Percentiles rank a stretch among this genome's conserved stretches.
These are phyloP conservation scores for Electrophaes corylata DNA, from an alignment of 2,888 invertebrate species.

Conservation along the genomic window DNA sequence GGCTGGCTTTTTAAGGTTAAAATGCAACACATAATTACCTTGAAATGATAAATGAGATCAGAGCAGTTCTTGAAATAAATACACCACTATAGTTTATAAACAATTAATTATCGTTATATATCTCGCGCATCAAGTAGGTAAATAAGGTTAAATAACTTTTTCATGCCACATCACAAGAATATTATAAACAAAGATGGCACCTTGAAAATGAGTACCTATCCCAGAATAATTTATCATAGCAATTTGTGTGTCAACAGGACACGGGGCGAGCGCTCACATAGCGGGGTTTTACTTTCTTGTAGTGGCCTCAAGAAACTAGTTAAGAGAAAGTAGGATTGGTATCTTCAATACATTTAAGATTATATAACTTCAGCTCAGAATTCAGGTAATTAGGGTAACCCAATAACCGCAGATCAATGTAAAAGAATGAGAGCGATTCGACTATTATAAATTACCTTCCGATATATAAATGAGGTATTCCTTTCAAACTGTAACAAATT, in stretches of 20 bases:
- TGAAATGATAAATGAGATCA: slow-evolving; percentile 22
- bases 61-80: background rate
- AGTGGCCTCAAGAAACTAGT: slow-evolving; percentile 81
- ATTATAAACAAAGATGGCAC: slow-evolving; percentile 24
- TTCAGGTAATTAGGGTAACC: slow-evolving; percentile 37
- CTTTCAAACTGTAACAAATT: slow-evolving; percentile 70
- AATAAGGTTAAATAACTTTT: background rate
- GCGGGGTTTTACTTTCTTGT: slow-evolving; percentile 83
- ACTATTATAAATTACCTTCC: slow-evolving; percentile 48
- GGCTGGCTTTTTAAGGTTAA: slow-evolving; percentile 41
- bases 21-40: slow-evolving; percentile 33
- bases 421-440: slow-evolving; percentile 23
- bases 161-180: slow-evolving; percentile 7
- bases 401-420: slow-evolving; percentile 39
- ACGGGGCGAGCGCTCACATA: slow-evolving; percentile 76
- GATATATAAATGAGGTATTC: slow-evolving; percentile 56
- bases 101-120: background rate
- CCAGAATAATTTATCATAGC: slow-evolving; percentile 73
- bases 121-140: background rate
- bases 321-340: slow-evolving; percentile 82
- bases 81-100: background rate
- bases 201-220: slow-evolving; percentile 56
- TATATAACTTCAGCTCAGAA: slow-evolving; percentile 62
- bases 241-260: slow-evolving; percentile 80
- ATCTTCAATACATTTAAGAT: slow-evolving; percentile 71